Percentiles rank a stretch among this genome's conserved stretches.
Conservation (phyloP, 1,140 invertebrate species). For the Cydia pomonella region DNA sequence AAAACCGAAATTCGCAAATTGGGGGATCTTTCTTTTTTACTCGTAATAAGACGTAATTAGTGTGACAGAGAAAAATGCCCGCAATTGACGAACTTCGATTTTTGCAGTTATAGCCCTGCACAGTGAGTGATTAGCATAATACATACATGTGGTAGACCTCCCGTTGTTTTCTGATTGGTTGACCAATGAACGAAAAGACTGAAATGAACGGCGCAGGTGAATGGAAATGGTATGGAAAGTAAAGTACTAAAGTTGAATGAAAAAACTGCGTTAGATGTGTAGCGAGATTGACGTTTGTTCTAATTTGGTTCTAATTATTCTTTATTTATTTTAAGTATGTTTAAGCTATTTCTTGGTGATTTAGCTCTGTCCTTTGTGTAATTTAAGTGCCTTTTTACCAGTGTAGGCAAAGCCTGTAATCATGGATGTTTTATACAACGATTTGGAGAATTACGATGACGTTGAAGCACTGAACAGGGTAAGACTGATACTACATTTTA, state of each 20-base stretch:
- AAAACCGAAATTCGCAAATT: no score
- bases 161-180: no score
- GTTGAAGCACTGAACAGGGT: constrained; percentile 55
- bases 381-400: not conserved
- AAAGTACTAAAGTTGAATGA: constrained; percentile 27
- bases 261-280: constrained; percentile 20
- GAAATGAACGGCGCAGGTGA: not conserved
- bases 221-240: not conserved
- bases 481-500: constrained; percentile 51
- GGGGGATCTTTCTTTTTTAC: no score
- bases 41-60: no score
- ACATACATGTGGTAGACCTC: no score
- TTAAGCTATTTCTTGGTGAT: not conserved
- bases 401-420: not conserved
- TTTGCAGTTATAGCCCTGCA: no score
- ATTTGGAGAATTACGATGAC: constrained; percentile 68
- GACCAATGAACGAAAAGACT: no score
- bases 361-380: not conserved
- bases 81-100: no score
- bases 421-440: constrained; percentile 63
- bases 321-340: not conserved
- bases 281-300: not conserved
- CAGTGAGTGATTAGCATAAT: no score
- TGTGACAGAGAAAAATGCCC: no score
- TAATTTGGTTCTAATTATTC: not conserved